A percentile compares a stretch with the other conserved stretches of the same genome.
Evolutionary conservation across 2,113 vertebrate genomes (phyloP).

Genomic region (Mionectes macconnelli): DNA sequence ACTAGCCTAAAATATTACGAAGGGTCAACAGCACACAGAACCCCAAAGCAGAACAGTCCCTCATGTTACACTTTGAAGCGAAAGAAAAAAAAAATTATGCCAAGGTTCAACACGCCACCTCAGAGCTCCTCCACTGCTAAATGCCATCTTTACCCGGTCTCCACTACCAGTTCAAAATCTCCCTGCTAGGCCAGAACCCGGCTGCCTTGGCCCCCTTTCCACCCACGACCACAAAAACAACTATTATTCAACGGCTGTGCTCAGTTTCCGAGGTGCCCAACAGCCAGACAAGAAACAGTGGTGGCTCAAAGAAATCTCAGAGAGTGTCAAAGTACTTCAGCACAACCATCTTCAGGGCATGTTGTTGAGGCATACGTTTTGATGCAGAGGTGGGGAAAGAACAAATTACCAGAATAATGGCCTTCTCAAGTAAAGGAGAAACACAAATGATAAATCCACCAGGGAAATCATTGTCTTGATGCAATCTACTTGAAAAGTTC

Average conservation of each 20-base stretch:
- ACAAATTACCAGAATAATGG: background rate
- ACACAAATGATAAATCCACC: background rate
- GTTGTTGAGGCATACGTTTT: background rate
- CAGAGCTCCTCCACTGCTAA: background rate
- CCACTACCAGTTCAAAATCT: background rate
- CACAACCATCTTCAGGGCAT: background rate
- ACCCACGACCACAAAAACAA: background rate
- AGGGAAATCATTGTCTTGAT: background rate
- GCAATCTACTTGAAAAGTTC: background rate
- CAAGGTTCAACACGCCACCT: background rate
- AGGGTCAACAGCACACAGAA: background rate
- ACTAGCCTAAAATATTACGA: background rate
- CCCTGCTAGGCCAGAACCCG: accelerated
- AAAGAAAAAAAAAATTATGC: background rate
- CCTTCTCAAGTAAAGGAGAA: background rate
- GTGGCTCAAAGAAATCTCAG: background rate
- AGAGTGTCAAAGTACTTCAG: background rate
- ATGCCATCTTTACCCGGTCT: background rate
- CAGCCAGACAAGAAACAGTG: background rate
- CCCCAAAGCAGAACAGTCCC: background rate
- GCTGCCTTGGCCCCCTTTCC: background rate
- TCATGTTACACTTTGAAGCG: background rate
- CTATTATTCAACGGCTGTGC: background rate
- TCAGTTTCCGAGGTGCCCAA: background rate
- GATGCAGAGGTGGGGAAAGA: background rate